Conservation (phyloP, 1,140 invertebrate species). For the Melitaea cinxia region DNA sequence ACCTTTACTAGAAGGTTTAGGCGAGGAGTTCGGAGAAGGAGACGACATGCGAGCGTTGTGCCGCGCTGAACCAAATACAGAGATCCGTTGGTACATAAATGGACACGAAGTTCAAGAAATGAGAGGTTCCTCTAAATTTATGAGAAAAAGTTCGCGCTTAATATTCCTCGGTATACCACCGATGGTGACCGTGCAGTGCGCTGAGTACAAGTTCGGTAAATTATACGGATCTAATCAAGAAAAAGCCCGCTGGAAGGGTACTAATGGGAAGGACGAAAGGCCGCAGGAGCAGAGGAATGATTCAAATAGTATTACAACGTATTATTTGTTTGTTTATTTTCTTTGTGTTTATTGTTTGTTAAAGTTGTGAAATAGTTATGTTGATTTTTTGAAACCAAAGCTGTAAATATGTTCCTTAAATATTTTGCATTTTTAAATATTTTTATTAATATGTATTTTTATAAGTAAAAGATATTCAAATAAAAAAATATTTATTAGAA, state of each 20-base stretch:
- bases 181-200: conserved; percentile 67
- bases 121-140: conserved; percentile 52
- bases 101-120: conserved; percentile 56
- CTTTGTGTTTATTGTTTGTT: conserved; percentile 21
- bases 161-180: conserved; percentile 62
- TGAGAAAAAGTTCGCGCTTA: conserved; percentile 52
- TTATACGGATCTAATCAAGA: conserved; percentile 60
- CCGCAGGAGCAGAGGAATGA: conserved; percentile 56
- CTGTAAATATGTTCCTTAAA: conserved; percentile 15
- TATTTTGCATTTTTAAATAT: background rate
- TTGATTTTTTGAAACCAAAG: background rate
- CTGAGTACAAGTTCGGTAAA: conserved; percentile 62
- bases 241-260: conserved; percentile 60
- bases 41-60: conserved; percentile 70
- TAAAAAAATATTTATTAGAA: background rate
- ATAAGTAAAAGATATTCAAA: conserved; percentile 3
- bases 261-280: conserved; percentile 42
- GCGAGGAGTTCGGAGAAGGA: conserved; percentile 57
- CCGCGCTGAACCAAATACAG: conserved; percentile 56
- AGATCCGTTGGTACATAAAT: conserved; percentile 74
- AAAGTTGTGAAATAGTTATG: conserved; percentile 25
- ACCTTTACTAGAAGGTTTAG: conserved; percentile 66
- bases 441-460: conserved; percentile 7
- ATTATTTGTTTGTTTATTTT: conserved; percentile 22
- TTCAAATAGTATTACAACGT: conserved; percentile 19